These are phyloP conservation scores for Tribolium freemani DNA, from an alignment of 2,888 invertebrate genomes.

Conservation along the genomic window DNA sequence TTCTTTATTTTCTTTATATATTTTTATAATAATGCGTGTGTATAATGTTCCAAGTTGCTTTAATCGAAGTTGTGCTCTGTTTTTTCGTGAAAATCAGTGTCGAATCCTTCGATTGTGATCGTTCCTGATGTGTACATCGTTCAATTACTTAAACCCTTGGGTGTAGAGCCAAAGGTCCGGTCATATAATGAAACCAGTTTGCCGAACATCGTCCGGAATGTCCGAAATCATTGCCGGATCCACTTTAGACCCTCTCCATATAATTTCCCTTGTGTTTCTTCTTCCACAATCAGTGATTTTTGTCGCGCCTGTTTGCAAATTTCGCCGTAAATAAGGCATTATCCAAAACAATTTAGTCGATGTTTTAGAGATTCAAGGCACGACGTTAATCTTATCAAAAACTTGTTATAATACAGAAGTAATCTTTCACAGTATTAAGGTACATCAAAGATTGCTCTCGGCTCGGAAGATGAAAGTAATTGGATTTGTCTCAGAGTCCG, in stretches of 20 bases:
- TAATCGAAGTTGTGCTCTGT: no score
- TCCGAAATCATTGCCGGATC: constrained; percentile 54
- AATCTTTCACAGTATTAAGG: constrained; percentile 64
- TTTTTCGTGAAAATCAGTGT: no score
- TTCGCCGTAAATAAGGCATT: constrained; percentile 47
- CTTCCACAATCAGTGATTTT: constrained; percentile 41
- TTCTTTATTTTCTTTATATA: no score
- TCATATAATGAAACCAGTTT: constrained; percentile 49
- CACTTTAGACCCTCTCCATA: constrained; percentile 49
- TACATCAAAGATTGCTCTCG: constrained; percentile 65
- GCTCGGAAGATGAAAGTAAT: constrained; percentile 63
- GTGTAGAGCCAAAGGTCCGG: constrained; percentile 20
- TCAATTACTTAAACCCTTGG: constrained; percentile 43
- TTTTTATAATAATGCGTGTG: no score
- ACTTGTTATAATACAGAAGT: constrained; percentile 68
- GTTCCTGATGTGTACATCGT: constrained; percentile 27
- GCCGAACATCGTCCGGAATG: constrained; percentile 45
- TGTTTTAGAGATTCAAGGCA: constrained; percentile 56
- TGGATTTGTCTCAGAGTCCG: constrained; percentile 58
- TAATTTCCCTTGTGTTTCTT: constrained; percentile 57
- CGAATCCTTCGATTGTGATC: neutral
- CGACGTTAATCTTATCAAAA: constrained; percentile 66
- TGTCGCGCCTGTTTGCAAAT: constrained; percentile 3
- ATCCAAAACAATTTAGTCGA: constrained; percentile 60
- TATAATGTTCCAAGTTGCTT: no score